A percentile compares a stretch with the other conserved stretches of the same genome.
phyloP scores from a whole-genome alignment of 2,113 vertebrate species.

The pig (Sus scrofa) region DNA sequence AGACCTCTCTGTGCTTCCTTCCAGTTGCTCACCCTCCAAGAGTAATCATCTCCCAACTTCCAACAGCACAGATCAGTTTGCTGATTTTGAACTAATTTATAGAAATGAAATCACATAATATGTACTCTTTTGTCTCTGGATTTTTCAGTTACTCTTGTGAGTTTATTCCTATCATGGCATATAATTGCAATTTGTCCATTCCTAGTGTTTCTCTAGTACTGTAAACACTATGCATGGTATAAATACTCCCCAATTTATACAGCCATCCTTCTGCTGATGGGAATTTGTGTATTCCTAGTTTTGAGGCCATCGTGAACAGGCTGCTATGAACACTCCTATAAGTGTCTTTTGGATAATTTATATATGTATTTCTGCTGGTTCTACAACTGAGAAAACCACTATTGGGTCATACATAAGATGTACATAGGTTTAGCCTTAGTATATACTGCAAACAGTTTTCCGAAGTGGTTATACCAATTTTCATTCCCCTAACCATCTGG shows the following conservation, averaged over 20 bases:
- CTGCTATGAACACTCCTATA: not conserved
- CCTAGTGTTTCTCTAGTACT: not conserved
- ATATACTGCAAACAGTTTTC: not conserved
- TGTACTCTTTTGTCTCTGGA: not conserved
- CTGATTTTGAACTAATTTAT: not conserved
- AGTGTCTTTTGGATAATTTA: slow-evolving; percentile 7
- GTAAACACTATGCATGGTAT: not conserved
- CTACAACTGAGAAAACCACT: not conserved
- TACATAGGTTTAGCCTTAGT: not conserved
- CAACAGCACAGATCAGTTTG: not conserved
- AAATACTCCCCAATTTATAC: not conserved
- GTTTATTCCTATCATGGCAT: not conserved
- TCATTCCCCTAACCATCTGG: not conserved
- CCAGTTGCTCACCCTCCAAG: not conserved
- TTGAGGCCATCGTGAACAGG: not conserved
- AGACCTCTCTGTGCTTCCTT: not conserved
- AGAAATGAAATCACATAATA: not conserved
- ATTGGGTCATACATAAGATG: not conserved
- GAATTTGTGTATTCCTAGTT: not conserved
- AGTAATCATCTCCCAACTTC: not conserved
- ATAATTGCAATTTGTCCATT: not conserved
- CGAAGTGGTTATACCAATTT: not conserved
- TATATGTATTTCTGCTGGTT: not conserved
- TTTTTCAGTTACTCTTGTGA: not conserved
- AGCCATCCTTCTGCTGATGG: not conserved